Evolutionary conservation across 2,113 vertebrate species (phyloP), one percentile per base, ranked within the genome.

Genomic region (Vicugna pacos): DNA sequence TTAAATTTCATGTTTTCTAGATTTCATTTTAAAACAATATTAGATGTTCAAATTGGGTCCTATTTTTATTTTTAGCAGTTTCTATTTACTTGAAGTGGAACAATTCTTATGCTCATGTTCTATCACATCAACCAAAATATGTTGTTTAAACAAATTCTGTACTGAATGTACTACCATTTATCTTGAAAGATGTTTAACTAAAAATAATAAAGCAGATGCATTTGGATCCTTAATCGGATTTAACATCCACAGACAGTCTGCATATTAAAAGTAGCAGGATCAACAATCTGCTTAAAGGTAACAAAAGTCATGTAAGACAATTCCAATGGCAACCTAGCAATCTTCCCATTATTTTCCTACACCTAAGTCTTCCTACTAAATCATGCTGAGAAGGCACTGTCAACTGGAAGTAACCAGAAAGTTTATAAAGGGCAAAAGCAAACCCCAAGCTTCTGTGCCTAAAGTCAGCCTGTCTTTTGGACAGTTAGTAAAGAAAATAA

Each of bases 171-270:
- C 50, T 92, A 77, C 15, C 46, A 76, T 69, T 91, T 95, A 14
- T 76, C 54, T 70, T 94, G 3, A 93, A 89, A 94, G 24, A 70
- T 83, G 13, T 72, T 94, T 56, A 70, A 93, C 30, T 88, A 54
- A 30, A 91, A 79, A 64, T 54, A 90, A 89, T 65, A 81, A 92
- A 93, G 91, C 7, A 11, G 7, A 69, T 19, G 54, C 69, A 79
- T 82, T 70, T 87, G 73, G 46, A 80, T 69, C 28, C 35, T 93
- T 96, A 96, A 79, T 84, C n/a, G 32, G 26, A 91, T n/a, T 94
- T 85, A 94, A 86, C 64, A 91, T 32, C 32, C 50, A 67, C 6
- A 79, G 4, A 56, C 8, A 69, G 9, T 60, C 22, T 91, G 38
- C 5, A 75, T 60, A 64, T 83, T 87, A 93, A 94, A 54, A 83